phyloP scores from a whole-genome alignment of 2,797 vertebrate genomes.

The Corythornis leucogaster region DNA sequence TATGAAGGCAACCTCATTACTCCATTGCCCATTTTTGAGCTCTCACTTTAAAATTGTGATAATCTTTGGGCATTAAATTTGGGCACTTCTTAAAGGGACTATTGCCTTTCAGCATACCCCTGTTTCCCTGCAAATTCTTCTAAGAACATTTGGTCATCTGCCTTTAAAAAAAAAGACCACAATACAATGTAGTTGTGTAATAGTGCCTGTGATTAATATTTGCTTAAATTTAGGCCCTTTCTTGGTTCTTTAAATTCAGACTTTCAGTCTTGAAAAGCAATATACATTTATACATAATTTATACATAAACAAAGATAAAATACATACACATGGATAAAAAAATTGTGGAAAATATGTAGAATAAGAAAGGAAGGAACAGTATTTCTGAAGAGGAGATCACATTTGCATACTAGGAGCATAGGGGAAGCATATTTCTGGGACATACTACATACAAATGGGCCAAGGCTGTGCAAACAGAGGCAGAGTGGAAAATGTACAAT shows the following conservation, averaged over 20 bases:
- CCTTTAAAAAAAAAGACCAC: background rate
- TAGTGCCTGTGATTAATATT: background rate
- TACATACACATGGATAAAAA: background rate
- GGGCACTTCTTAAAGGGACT: background rate
- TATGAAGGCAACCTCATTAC: background rate
- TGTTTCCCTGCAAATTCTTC: background rate
- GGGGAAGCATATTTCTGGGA: background rate
- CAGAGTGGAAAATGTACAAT: background rate
- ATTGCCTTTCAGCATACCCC: background rate
- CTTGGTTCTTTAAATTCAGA: background rate
- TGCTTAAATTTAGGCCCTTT: background rate
- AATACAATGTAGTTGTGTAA: background rate
- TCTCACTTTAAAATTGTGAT: background rate
- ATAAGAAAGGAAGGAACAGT: background rate
- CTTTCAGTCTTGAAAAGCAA: background rate
- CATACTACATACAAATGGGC: fast-evolving
- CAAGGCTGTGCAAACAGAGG: background rate
- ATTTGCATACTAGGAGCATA: background rate
- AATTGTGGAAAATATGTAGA: background rate
- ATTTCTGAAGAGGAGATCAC: background rate
- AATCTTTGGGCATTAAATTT: background rate
- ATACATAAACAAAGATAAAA: background rate
- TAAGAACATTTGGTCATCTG: background rate
- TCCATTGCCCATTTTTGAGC: background rate
- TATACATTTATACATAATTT: background rate